Evolutionary conservation across 2,888 invertebrate species (phyloP), one percentile per base, ranked within the genome.

Genomic region (Heteropelma amictum): DNA sequence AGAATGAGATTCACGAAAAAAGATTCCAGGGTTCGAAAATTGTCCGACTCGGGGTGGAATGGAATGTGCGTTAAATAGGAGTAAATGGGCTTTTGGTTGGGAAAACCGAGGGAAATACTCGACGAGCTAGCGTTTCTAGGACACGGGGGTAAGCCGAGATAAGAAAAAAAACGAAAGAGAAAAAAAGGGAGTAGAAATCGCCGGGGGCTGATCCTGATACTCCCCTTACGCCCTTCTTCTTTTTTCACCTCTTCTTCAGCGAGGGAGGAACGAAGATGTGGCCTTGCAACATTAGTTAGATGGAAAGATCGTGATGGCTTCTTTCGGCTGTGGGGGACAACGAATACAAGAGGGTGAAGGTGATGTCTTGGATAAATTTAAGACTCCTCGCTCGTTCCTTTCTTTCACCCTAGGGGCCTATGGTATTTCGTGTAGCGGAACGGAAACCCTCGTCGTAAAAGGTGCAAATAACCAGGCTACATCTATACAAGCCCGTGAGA

Each of bases 331-430:
- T 10, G 58, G 49, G 49, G 49, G 56, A 35, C 38, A 4, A 28
- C 14, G 26, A 14, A 14, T 17, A 47, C 35, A 12, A 17, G 42
- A 38, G 64, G 53, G 38, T 40, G 45, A 23, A 65, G 35, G 21
- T 45, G 69, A 70, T 70, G 70, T 70, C 45, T 60, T 54, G 65
- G 64, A 74, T 70, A 65, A 74, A 74, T 74, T 74, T 53, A 64
- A 70, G 74, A 74, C 53, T 60, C 64, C 23, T 23, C 47, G 23
- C 47, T 23, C 47, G 19, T 21, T 40, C 61, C 40, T 14, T n/a
- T 21, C 51, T n/a, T 49, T 38, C 35, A 19, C 30, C 45, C 61
- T 70, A 7, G 33, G 28, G 26, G 53, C 53, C 74, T 53, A 49
- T 33, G 54, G 45, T 61, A 60, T 71, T 61, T 70, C n/a, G n/a